Evolutionary conservation across 1,140 invertebrate genomes (phyloP).

Genomic region (Drosophila fuyamai): DNA sequence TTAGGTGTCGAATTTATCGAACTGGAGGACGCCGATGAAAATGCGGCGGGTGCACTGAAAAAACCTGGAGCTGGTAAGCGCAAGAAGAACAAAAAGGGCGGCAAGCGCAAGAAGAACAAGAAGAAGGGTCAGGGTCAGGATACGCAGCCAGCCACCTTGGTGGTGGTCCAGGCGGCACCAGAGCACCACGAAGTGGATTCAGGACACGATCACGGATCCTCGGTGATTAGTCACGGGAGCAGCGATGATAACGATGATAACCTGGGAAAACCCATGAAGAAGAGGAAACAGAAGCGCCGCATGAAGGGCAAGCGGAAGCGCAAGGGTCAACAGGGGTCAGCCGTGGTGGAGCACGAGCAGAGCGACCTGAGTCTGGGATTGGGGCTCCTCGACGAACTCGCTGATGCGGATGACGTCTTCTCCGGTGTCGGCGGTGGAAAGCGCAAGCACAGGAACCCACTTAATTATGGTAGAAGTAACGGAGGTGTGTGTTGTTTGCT

Average conservation of each 20-base stretch:
- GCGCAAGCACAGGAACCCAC: constrained; percentile 74
- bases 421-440: constrained; percentile 62
- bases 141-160: constrained; percentile 62
- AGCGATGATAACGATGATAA: constrained; percentile 29
- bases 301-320: constrained; percentile 72
- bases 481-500: constrained; percentile 84
- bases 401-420: constrained; percentile 51
- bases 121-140: constrained; percentile 58
- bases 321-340: constrained; percentile 58
- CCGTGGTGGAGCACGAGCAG: constrained; percentile 64
- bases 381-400: constrained; percentile 72
- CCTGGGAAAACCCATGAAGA: constrained; percentile 39
- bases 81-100: constrained; percentile 63
- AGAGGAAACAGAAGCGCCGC: constrained; percentile 57
- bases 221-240: constrained; percentile 38
- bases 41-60: constrained; percentile 44
- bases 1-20: constrained; percentile 70
- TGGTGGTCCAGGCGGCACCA: constrained; percentile 71
- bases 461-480: constrained; percentile 84
- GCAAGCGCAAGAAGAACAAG: constrained; percentile 54
- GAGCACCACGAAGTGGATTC: constrained; percentile 65
- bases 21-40: constrained; percentile 56
- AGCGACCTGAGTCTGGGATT: constrained; percentile 59
- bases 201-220: constrained; percentile 42
- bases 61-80: constrained; percentile 67